Evolutionary conservation across 2,113 vertebrate genomes (phyloP), one percentile per base, ranked within the genome.

Genomic region (Pygoscelis adeliae): DNA sequence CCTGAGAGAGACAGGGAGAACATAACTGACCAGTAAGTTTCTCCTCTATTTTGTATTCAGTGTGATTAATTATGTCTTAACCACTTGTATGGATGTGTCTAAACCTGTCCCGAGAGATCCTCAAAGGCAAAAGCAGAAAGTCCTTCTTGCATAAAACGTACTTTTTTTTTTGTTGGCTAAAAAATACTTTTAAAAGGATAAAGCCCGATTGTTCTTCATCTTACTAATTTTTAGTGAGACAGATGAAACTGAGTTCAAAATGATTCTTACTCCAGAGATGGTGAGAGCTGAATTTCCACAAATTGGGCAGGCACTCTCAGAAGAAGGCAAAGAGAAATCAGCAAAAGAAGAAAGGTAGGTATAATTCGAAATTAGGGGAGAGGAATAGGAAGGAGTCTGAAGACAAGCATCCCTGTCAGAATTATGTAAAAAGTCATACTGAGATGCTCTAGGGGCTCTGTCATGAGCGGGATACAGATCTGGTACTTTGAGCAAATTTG

Each of bases 251-350:
- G 98, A 97, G 36, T n/a, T 80, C 76, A 98, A 92, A 49, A n/a
- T 97, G 55, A 69, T 85, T 23, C 97, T 99, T 78, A 99, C 98
- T 76, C 98, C 99, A 38, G 98, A 99, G 79, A 99, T 99, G 98
- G 96, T 99, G 79, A 98, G 96, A 97, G 98, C 98, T 12, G 98
- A 99, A 97, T 99, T 99, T 97, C 93, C 95, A 32, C 87, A 98
- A n/a, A 40, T 89, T 72, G 88, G 30, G 25, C 44, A 77, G 29
- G 1, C 53, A 18, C 10, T 80, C 38, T 42, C 38, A 30, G 78
- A 90, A 77, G 78, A 87, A 26, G 21, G 4, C 32, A 70, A 71
- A 72, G 72, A 89, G 15, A 84, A 89, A 82, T 34, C 72, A 27
- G 10, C 15, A 62, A 79, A 84, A 70, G 46, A 73, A 38, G 55